phyloP scores from a whole-genome alignment of 2,888 invertebrate species.

The Flexamia atlantica region DNA sequence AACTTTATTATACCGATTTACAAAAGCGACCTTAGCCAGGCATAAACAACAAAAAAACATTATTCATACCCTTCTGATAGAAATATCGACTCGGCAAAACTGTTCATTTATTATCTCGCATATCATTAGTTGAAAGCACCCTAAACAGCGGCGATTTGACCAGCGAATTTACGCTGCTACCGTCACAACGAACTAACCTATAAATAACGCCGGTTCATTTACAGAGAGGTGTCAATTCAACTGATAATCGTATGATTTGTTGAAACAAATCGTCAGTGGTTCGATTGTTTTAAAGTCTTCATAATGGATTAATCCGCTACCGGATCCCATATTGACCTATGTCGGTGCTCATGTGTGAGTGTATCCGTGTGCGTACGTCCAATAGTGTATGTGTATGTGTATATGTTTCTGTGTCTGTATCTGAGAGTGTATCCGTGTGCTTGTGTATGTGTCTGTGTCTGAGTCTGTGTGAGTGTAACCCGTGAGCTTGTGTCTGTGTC shows the following conservation, averaged over 20 bases:
- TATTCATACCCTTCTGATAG: not conserved
- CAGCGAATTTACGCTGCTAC: not conserved
- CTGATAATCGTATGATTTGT: constrained; percentile 56
- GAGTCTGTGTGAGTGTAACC: too few relatives aligned
- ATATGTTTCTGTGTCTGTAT: too few relatives aligned
- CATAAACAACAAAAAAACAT: too few relatives aligned
- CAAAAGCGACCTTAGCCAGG: too few relatives aligned
- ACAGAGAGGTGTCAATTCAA: constrained; percentile 50
- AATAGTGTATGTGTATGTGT: not conserved
- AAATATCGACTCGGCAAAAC: not conserved
- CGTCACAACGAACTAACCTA: constrained; percentile 45
- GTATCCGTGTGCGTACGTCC: not conserved
- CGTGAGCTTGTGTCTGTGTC: too few relatives aligned
- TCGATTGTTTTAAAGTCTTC: constrained; percentile 47
- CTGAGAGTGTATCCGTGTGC: too few relatives aligned
- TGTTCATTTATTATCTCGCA: constrained; percentile 19
- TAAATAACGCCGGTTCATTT: constrained; percentile 55
- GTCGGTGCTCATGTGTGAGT: not conserved
- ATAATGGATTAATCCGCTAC: constrained; percentile 52
- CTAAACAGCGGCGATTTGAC: not conserved
- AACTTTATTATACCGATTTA: too few relatives aligned
- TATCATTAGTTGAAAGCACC: constrained; percentile 1
- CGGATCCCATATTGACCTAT: constrained; percentile 22
- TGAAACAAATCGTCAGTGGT: constrained; percentile 46
- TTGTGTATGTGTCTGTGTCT: too few relatives aligned